Evolutionary conservation across 2,888 invertebrate species (phyloP).

Genomic region (Eupsilia transversa): DNA sequence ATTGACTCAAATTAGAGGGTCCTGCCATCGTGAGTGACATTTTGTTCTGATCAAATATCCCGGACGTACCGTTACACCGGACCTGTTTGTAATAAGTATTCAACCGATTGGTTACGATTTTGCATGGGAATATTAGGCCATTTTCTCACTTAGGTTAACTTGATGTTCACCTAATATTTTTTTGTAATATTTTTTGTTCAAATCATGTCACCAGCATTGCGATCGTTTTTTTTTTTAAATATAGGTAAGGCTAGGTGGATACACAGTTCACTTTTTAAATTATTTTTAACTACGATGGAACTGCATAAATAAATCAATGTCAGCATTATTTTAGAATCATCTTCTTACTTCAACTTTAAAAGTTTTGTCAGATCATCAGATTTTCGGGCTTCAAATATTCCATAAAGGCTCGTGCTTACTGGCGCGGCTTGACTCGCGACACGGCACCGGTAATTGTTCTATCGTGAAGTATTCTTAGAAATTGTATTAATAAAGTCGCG

Average conservation of each 20-base stretch:
- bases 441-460: too few relatives aligned
- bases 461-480: too few relatives aligned
- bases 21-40: slow-evolving; percentile 51
- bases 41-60: slow-evolving; percentile 55
- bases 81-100: slow-evolving; percentile 26
- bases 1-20: slow-evolving; percentile 50
- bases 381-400: neutral
- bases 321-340: neutral
- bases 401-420: too few relatives aligned
- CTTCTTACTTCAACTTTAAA: neutral
- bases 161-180: neutral
- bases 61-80: slow-evolving; percentile 9
- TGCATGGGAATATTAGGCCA: neutral
- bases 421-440: too few relatives aligned
- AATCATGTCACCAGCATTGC: neutral
- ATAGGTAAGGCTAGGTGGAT: neutral
- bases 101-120: slow-evolving; percentile 14
- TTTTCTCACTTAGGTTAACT: neutral
- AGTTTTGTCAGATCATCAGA: neutral
- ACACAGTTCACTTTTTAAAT: neutral
- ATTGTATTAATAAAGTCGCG: too few relatives aligned
- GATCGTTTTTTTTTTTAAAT: too few relatives aligned
- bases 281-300: too few relatives aligned
- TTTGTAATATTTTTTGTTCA: too few relatives aligned
- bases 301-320: too few relatives aligned